Evolutionary conservation across 2,797 vertebrate species (phyloP), one percentile per base, ranked within the genome.

Genomic region (Somateria mollissima): DNA sequence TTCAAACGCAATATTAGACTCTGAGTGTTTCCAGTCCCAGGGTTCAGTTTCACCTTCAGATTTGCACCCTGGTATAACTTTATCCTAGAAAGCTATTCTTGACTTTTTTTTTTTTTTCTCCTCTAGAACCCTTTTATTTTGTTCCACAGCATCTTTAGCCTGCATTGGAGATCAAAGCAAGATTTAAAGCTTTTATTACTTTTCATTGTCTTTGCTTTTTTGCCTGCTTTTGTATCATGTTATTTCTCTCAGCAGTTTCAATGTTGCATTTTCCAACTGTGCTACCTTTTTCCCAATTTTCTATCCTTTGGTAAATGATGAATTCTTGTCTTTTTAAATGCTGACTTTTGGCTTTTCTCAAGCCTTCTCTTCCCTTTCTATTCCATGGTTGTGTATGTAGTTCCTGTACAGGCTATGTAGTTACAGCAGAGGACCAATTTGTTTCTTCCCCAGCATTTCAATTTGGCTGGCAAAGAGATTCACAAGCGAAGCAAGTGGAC

Each of bases 151-250:
- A 56, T 93, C 96, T 92, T 94, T 66, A 95, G 64, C 74, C 56
- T 82, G 70, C 9, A 3, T 57, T 75, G 92, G 96, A 96, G 96
- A 96, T 95, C 90, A 95, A 83, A 97, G 92, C 73, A 91, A 94
- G 77, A 94, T 93, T 90, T 96, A 96, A 97, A 93, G 94, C 95
- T 87, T 94, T 96, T 96, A 94, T 92, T 37, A 74, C 74, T 90
- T 94, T 96, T 92, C 53, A 83, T 92, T 91, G 72, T 91, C 84
- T 97, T 92, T 66, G 83, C 81, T 82, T 95, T 96, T 96, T 94
- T 94, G 83, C 65, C 72, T 30, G 56, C 94, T 69, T 87, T 25
- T 75, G 62, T 87, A 84, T 60, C 43, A 32, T 64, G 54, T 66
- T 84, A 18, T 70, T 87, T 94, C 70, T 76, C 83, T 53, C 1